Conservation (phyloP, 2,888 invertebrate genomes). For the Aleiodes alternator region DNA sequence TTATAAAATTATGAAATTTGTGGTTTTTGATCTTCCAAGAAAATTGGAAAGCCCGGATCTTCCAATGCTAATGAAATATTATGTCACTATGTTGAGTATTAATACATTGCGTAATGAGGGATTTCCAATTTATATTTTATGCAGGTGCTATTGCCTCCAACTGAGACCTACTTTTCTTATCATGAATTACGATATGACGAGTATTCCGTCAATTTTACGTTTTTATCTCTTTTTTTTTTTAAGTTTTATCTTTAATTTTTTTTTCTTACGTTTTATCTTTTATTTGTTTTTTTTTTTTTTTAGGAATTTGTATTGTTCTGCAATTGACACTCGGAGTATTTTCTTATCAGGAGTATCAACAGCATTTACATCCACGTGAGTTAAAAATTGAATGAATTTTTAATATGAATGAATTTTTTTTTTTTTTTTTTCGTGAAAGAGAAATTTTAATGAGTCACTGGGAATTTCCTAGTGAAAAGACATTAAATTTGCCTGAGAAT, state of each 20-base stretch:
- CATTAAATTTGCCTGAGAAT: no score
- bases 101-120: conserved; percentile 39
- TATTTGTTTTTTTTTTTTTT: conserved; percentile 51
- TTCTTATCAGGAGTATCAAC: conserved; percentile 63
- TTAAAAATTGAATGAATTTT: conserved; percentile 41
- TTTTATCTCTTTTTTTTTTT: background rate
- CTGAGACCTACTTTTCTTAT: conserved; percentile 18
- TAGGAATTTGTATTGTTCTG: conserved; percentile 67
- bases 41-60: conserved; percentile 45
- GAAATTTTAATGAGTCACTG: no score
- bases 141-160: conserved; percentile 7
- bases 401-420: background rate
- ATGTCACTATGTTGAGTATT: conserved; percentile 1
- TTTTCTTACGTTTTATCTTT: conserved; percentile 48
- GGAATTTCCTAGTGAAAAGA: no score
- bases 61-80: conserved; percentile 24
- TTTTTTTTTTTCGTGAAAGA: no score
- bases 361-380: conserved; percentile 67
- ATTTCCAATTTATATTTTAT: conserved; percentile 39
- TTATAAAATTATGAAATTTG: conserved; percentile 21
- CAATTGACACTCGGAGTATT: conserved; percentile 60
- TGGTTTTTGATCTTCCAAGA: conserved; percentile 28
- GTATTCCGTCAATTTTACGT: background rate
- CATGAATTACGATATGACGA: background rate
- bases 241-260: background rate